A percentile compares a stretch with the other conserved stretches of the same genome.
These are phyloP conservation scores for Dryobates pubescens DNA, from an alignment of 2,797 vertebrate species.

Conservation along the genomic window DNA sequence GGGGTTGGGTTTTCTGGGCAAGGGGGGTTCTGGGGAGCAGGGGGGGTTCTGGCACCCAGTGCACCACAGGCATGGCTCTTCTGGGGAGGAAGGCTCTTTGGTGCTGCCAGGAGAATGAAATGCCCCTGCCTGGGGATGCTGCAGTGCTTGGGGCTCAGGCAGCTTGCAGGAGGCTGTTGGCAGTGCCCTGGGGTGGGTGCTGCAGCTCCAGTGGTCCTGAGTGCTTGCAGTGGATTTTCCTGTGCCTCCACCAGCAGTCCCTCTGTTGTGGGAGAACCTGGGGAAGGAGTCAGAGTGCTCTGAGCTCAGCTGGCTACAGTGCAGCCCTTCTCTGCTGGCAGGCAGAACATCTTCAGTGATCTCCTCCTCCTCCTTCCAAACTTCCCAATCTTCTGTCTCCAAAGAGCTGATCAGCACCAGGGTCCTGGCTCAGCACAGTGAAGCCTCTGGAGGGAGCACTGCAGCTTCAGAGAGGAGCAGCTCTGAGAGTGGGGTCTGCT, in stretches of 20 bases:
- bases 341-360: background rate
- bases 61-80: background rate
- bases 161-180: background rate
- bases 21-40: background rate
- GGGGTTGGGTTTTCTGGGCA: background rate
- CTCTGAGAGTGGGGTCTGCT: background rate
- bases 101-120: background rate
- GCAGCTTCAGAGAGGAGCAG: accelerated
- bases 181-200: background rate
- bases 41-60: background rate
- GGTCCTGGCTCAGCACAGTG: background rate
- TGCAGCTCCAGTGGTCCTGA: background rate
- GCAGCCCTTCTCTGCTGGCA: background rate
- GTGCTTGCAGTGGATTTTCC: background rate
- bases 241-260: background rate
- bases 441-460: background rate
- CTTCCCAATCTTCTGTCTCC: background rate
- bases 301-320: background rate
- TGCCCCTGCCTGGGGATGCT: background rate
- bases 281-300: background rate
- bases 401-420: background rate
- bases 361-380: background rate
- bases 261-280: background rate
- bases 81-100: background rate
- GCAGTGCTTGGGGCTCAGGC: background rate